These are phyloP conservation scores for Caenorhabditis macrosperma DNA, from an alignment of 2,888 invertebrate genomes.

Conservation along the genomic window DNA sequence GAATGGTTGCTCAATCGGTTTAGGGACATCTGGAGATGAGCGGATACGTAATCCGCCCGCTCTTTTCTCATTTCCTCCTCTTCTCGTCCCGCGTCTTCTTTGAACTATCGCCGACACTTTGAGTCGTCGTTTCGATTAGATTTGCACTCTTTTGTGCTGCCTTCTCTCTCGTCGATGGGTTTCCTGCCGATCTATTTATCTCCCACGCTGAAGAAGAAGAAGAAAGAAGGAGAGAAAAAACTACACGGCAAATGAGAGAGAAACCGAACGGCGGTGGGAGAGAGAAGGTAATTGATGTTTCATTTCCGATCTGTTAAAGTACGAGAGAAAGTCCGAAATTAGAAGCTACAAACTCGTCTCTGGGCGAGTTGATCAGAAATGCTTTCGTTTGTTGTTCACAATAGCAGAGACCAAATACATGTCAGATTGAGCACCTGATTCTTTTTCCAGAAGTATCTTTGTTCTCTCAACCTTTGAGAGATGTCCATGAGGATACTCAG, in stretches of 20 bases:
- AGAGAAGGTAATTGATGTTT: not conserved
- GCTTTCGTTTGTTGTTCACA: too few relatives aligned
- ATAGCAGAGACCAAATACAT: too few relatives aligned
- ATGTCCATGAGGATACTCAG: too few relatives aligned
- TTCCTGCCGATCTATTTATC: not conserved
- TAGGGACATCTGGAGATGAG: conserved; percentile 23
- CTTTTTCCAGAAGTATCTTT: too few relatives aligned
- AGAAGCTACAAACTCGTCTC: not conserved
- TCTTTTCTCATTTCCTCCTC: not conserved
- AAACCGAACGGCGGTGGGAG: too few relatives aligned
- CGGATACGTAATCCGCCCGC: conserved; percentile 11
- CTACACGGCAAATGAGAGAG: not conserved
- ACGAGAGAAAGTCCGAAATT: not conserved
- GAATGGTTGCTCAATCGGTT: not conserved
- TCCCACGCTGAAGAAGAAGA: not conserved
- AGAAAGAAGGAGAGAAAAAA: not conserved
- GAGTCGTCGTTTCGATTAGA: not conserved
- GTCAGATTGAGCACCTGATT: too few relatives aligned
- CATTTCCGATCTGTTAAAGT: not conserved
- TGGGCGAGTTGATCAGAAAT: not conserved
- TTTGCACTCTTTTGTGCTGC: conserved; percentile 13
- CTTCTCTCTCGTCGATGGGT: not conserved
- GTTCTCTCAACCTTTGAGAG: too few relatives aligned
- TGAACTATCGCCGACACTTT: not conserved
- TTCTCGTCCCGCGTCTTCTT: not conserved